These are phyloP conservation scores for Meriones unguiculatus DNA, from an alignment of 2,113 vertebrate genomes.

Conservation along the genomic window DNA sequence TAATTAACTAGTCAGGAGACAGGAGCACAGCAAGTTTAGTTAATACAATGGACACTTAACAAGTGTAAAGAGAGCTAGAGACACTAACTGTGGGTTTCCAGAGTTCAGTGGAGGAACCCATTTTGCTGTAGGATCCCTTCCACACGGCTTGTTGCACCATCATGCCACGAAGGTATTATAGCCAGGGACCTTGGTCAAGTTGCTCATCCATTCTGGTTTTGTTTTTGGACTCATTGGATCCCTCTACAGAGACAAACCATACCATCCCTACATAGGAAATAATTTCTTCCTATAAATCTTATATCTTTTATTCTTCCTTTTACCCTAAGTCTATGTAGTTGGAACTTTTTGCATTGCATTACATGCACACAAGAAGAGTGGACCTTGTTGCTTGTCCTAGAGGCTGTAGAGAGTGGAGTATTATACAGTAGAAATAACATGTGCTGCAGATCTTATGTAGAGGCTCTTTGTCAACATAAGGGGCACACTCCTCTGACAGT, in stretches of 20 bases:
- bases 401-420: not conserved
- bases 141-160: not conserved
- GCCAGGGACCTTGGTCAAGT: not conserved
- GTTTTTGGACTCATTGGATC: not conserved
- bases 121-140: not conserved
- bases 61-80: not conserved
- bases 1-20: not conserved
- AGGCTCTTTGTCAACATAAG: not conserved
- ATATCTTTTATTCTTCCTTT: not conserved
- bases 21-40: not conserved
- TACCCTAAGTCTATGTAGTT: not conserved
- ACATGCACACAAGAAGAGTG: not conserved
- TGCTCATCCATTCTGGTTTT: not conserved
- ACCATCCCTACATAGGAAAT: not conserved
- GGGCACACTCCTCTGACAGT: not conserved
- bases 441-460: not conserved
- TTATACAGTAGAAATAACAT: not conserved
- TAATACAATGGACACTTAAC: not conserved
- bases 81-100: not conserved
- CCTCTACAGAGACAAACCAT: not conserved
- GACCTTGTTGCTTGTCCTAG: not conserved
- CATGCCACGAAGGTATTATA: not conserved
- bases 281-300: not conserved
- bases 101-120: not conserved
- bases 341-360: too few relatives aligned